Evolutionary conservation across 1,140 invertebrate species (phyloP).

Genomic region (Platyscapa corneri): DNA sequence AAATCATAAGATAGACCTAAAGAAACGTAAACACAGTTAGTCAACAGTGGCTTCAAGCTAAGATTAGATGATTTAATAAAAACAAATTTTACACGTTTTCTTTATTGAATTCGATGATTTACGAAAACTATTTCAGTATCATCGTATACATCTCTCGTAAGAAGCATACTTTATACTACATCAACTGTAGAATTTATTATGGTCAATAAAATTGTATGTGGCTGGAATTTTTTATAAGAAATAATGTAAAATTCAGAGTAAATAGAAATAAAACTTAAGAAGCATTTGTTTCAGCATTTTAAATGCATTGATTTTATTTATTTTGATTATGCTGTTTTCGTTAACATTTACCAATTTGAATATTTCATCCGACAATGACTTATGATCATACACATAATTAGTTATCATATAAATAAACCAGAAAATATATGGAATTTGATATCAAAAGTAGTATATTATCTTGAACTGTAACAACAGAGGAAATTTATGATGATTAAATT

Average conservation of each 20-base stretch:
- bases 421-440: neutral
- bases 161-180: neutral
- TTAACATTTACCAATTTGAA: neutral
- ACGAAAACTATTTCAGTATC: neutral
- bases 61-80: slow-evolving; percentile 11
- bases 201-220: neutral
- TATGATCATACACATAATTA: neutral
- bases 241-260: neutral
- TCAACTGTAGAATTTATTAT: neutral
- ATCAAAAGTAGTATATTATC: neutral
- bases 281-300: neutral
- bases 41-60: neutral
- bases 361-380: neutral
- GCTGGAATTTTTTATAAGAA: neutral
- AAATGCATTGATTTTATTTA: neutral
- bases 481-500: neutral
- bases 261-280: neutral
- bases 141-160: neutral
- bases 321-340: neutral
- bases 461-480: neutral
- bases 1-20: neutral
- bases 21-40: neutral
- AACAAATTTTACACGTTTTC: neutral
- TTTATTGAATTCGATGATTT: neutral
- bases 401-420: no score